Conservation (phyloP, 2,888 invertebrate species). For the Lissocephala sabroskyi region DNA sequence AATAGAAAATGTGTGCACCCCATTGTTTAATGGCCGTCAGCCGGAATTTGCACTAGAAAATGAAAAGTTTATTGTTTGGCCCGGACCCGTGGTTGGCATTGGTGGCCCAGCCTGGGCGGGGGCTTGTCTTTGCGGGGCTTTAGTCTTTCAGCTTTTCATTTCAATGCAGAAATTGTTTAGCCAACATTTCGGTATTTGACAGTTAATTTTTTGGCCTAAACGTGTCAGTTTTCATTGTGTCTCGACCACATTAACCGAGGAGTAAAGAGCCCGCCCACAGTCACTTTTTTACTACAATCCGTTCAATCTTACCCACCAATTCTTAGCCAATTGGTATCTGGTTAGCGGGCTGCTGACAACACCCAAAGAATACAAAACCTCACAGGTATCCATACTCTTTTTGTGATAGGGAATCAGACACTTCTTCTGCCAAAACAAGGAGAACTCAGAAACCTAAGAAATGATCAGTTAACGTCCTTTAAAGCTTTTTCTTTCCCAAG, state of each 20-base stretch:
- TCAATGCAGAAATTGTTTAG: slow-evolving; percentile 50
- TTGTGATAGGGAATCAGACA: too few species aligned
- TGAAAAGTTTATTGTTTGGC: slow-evolving; percentile 61
- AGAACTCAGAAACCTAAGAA: too few species aligned
- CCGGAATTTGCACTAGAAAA: slow-evolving; percentile 63
- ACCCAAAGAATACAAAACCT: too few species aligned
- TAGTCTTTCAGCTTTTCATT: slow-evolving; percentile 25
- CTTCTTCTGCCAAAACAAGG: too few species aligned
- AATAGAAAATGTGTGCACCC: slow-evolving; percentile 28
- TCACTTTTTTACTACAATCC: slow-evolving; percentile 17
- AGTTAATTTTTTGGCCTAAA: slow-evolving; percentile 55
- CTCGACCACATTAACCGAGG: too few species aligned
- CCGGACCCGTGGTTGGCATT: slow-evolving; percentile 5
- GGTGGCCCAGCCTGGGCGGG: background rate
- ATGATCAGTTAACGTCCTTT: too few species aligned
- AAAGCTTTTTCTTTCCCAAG: background rate
- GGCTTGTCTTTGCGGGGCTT: background rate
- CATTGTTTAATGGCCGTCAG: slow-evolving; percentile 64
- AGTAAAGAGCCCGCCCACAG: too few species aligned
- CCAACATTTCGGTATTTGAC: slow-evolving; percentile 62
- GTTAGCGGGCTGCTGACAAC: too few species aligned
- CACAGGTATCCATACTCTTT: too few species aligned
- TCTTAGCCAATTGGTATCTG: too few species aligned
- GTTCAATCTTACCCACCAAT: too few species aligned
- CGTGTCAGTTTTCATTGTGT: too few species aligned